Evolutionary conservation across 2,888 invertebrate species (phyloP), one percentile per base, ranked within the genome.

Genomic region (Tenthredo scrophulariae): DNA sequence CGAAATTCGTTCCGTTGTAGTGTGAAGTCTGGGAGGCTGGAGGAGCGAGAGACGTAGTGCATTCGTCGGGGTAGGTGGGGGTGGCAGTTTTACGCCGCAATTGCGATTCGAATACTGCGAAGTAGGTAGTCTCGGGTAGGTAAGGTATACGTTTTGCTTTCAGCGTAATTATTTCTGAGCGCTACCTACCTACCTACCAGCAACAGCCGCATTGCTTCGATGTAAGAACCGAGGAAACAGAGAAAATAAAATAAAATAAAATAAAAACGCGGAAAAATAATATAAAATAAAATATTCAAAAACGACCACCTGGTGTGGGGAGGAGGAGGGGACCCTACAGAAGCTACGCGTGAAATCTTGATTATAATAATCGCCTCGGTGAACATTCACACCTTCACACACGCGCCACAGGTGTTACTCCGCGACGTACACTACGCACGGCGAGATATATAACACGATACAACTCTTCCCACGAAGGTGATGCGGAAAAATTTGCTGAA

Each of bases 1-100:
- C 80, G 80, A 80, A 80, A 80, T 80, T 80, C 80, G 80, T 80
- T 80, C 80, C 80, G 80, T 80, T 80, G 80, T 43, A 62, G 40
- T 80, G 33, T 22, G 74, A 40, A 43, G 72, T 43, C 72, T 74
- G 74, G 74, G 43, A 74, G 22, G 74, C 74, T 15, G 5, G 29
- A 67, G 33, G 26, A 62, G 62, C 22, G 10, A 62, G 62, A 29
- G 26, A 26, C 62, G 26, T 5, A 13, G 62, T 70, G 33, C 37
- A 70, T 33, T 37, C 70, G 70, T 70, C 13, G 62, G 13, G 62
- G 62, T 2, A 26, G 62, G 9, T 22, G 26, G 62, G 13, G 67
- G 33, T 43, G 72, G 40, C 77, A 54, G 77, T 77, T 77, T 77
- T 77, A 77, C 77, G 54, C 77, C 77, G 77, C 77, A 77, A 77